A percentile compares a stretch with the other conserved stretches of the same genome.
Evolutionary conservation across 1,140 invertebrate genomes (phyloP).

Genomic region (Chlorops oryzae): DNA sequence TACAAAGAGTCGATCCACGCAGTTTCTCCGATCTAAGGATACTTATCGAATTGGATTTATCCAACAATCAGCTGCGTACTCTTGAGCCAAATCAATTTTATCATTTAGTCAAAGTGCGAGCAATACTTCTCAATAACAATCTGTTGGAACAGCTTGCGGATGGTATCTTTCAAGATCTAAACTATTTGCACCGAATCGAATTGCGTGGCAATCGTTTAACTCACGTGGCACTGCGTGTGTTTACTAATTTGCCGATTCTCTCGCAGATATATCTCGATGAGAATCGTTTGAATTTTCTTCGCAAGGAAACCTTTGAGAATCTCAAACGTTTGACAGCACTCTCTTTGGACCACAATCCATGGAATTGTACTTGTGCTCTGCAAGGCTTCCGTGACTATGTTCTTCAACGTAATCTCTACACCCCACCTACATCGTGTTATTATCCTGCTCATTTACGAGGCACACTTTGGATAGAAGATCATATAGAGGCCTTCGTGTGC

Average conservation of each 20-base stretch:
- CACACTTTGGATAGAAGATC: conserved; percentile 63
- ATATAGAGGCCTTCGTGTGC: conserved; percentile 73
- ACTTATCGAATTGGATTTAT: conserved; percentile 77
- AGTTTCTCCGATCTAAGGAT: conserved; percentile 69
- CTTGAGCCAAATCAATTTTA: conserved; percentile 65
- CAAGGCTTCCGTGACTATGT: conserved; percentile 71
- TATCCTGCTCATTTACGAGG: conserved; percentile 60
- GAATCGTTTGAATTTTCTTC: conserved; percentile 64
- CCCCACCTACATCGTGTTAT: conserved; percentile 60
- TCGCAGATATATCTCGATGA: conserved; percentile 61
- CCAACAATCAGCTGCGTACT: conserved; percentile 63
- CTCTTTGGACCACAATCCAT: conserved; percentile 72
- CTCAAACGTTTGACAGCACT: conserved; percentile 62
- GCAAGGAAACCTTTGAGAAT: conserved; percentile 53
- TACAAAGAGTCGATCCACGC: conserved; percentile 59
- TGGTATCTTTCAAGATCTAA: conserved; percentile 67
- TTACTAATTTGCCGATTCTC: conserved; percentile 61
- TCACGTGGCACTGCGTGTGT: conserved; percentile 62
- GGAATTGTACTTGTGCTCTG: conserved; percentile 81
- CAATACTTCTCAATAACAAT: conserved; percentile 66
- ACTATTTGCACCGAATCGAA: conserved; percentile 66
- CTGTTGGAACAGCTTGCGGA: conserved; percentile 60
- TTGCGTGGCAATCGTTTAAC: conserved; percentile 65
- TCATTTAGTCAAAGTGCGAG: conserved; percentile 61
- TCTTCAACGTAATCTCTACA: conserved; percentile 58